Evolutionary conservation across 2,888 invertebrate species (phyloP), one percentile per base, ranked within the genome.

Genomic region (Blastobasis adustella): DNA sequence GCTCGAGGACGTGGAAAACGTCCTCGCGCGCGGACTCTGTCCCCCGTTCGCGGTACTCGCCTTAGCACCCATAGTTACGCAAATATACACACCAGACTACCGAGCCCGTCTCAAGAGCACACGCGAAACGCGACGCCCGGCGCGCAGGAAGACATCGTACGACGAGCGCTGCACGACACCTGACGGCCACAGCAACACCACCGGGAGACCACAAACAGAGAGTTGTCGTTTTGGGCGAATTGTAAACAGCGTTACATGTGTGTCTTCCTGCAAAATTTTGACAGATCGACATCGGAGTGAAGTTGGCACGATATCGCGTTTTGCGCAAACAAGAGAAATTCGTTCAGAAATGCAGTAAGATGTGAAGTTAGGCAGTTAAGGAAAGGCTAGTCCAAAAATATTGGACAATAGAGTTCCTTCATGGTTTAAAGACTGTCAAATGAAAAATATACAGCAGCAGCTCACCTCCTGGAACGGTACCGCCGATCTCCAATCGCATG

Each of bases 41-140:
- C 93, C 93, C 69, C 92, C 92, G 79, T 92, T 93, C 65, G 94
- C 93, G 64, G 95, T 95, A 82, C 95, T 95, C 71, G 95, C 92
- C 89, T 95, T 95, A 79, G 94, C 95, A 89, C 95, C 95, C 95
- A 95, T 95, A 93, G 81, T 85, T 82, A 84, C 82, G 83, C 83
- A 84, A 87, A 86, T 73, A 69, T 70, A 61, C 78, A 78, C 78
- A 76, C 72, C 81, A 76, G 79, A 78, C 78, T 65, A 72, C 71
- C 60, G 62, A 69, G 67, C 66, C 64, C 58, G 53, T 58, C 64
- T 89, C 86, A 89, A 82, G 77, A 89, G 71, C 79, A 79, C 78
- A 69, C 73, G 71, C 76, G 78, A 62, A 73, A 78, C 69, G 73
- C 73, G 71, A 75, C 82, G 77, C 79, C 77, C 78, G 76, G 73